Base-by-base conservation (phyloP, 2,113 vertebrate genomes). In the Sebastes schlegelii region DNA sequence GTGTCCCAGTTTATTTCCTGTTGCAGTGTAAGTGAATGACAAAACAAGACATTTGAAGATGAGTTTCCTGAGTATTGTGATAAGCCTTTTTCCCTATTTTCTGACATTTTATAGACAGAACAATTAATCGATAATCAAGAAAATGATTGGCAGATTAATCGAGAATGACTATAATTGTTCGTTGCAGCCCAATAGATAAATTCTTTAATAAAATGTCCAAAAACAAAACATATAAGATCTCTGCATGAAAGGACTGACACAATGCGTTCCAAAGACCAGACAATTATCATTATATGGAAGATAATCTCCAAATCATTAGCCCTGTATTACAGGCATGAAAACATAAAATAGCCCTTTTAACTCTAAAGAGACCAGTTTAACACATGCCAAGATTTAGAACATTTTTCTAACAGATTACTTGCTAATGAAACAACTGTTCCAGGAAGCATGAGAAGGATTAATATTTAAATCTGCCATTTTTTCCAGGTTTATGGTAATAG, bases 401-500 rank as follows among this genome's bases (percentile, higher is more conserved):
- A 21, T 46, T 4, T 17, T 26, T 11, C 5, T 1, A 2, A 45
- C 40, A 45, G 49, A 62, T 73, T 65, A 66, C 17, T 51, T 19
- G 4, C 16, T 34, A 3, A 8, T 19, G 7, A 45, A 57, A 6
- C 1, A 34, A 26, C 2, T n/a, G 58, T 46, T 71, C 34, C 42
- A 43, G 51, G 43, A 57, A 19, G 77, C 14, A 42, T 64, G 64
- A 14, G 26, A 45, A 65, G 42, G 55, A 79, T 68, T 74, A 46
- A 46, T 48, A 55, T 23, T 17, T 46, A 55, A 19, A 69, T n/a
- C 10, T 42, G 26, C 6, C 52, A 34, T 66, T 51, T 65, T 16
- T 26, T 52, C 46, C 13, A 60, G 43, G 42, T 69, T 78, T 45
- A 65, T 17, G 43, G 9, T 77, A 60, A 83, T 19, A 65, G 34